Base-by-base conservation (phyloP, 1,140 invertebrate species). In the Xylocopa sonorina region DNA sequence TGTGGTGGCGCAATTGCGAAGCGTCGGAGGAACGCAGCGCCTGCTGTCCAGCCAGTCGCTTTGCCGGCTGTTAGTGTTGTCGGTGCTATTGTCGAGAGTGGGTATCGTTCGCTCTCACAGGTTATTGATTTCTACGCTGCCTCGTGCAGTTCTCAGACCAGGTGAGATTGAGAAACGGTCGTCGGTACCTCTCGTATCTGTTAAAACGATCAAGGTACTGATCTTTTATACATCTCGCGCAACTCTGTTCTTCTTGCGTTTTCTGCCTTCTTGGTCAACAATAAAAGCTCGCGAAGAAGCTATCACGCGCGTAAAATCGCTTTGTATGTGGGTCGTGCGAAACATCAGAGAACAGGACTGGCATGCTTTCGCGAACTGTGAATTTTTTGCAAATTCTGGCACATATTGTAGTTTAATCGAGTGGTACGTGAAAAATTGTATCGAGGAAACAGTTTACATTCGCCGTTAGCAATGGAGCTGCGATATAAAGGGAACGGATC, bases 1-100 rank as follows among this genome's bases (percentile, higher is more conserved):
- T 18, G 75, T 78, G 55, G 75, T 78, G 75, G 75, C 75, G 75
- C 75, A 78, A 62, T 41, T 51, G 66, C 67, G 62, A 48, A 46
- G 51, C 32, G 51, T 16, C 29, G 48, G 43, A 57, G 74, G 38
- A 48, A 58, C 66, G 43, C 53, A 32, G n/a, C 18, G 16, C 24
- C 21, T 78, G 55, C 32, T 24, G 43, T 71, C 21, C 66, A 78
- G 75, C 46, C 53, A 60, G 75, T 71, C 57, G 46, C 75, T 58
- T 69, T 27, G 55, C 32, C 75, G 75, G 55, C 75, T 60, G 75
- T 41, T 55, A 60, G 67, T 78, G 75, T 60, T 43, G 55, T 60
- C 24, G 34, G 24, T 71, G 67, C 38, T 38, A 24, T 60, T 32
- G 75, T 60, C 4, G 55, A 41, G 55, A 48, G 62, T 43, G 46